Percentiles rank a stretch among this genome's conserved stretches.
phyloP scores from a whole-genome alignment of 1,140 invertebrate genomes.

The Sinella curviseta region DNA sequence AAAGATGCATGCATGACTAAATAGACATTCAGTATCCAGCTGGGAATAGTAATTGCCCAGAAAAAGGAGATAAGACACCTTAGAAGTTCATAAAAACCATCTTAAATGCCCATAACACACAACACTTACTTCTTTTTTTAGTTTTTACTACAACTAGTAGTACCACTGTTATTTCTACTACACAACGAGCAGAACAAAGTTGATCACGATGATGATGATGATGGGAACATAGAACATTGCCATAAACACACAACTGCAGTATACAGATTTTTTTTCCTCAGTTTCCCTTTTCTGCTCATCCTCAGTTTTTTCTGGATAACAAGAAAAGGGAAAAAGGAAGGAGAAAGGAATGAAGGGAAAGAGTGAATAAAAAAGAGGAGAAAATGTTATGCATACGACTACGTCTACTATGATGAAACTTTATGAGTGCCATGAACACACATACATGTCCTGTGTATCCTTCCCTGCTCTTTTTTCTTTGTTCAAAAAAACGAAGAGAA shows the following conservation, averaged over 20 bases:
- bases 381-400: constrained; percentile 18
- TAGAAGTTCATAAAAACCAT: constrained; percentile 38
- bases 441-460: background rate
- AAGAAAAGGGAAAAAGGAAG: constrained; percentile 1
- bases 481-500: background rate
- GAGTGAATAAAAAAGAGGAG: constrained; percentile 10
- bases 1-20: constrained; percentile 24
- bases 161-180: too few species aligned
- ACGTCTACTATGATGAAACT: background rate
- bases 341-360: constrained; percentile 15
- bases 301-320: background rate
- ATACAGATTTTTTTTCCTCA: background rate
- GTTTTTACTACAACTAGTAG: background rate
- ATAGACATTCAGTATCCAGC: constrained; percentile 20
- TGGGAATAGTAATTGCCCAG: constrained; percentile 25
- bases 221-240: too few species aligned
- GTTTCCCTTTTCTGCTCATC: background rate
- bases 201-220: too few species aligned
- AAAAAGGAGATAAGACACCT: constrained; percentile 36
- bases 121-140: background rate
- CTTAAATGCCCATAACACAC: constrained; percentile 26
- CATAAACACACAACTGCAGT: too few species aligned
- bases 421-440: constrained; percentile 18
- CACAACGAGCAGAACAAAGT: too few species aligned
- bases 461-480: background rate